Base-by-base conservation (phyloP, 1,140 invertebrate species). In the Drosophila pallidifrons region DNA sequence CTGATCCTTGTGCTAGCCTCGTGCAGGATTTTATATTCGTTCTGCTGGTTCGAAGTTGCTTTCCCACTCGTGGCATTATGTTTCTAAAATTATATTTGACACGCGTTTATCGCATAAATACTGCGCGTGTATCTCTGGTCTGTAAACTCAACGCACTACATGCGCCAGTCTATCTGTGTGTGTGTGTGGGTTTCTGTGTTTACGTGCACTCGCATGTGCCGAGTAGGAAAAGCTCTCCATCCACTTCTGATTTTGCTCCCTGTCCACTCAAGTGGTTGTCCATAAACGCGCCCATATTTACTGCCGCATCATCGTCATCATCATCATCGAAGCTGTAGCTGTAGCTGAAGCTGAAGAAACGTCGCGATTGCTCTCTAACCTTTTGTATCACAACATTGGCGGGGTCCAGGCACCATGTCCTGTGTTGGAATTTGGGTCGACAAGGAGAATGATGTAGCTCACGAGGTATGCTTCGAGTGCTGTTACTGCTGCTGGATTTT, bases 21-120 rank as follows among this genome's bases (percentile, higher is more conserved):
- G 32, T 57, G 51, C 43, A 43, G 58, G 41, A 51, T 75, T 75
- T 70, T 58, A 70, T 75, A 49, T 58, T 70, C 59, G 25, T 58
- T 41, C 41, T 30, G 41, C 6, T 28, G 20, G 16, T 54, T 49
- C 32, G 41, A 52, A 55, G 16, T 59, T 52, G 47, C 57, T 25
- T 25, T 71, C 52, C 41, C 38, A 58, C 49, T 58, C 54, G 54
- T 60, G 30, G 70, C 49, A 58, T 70, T 70, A 75, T 70, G 58
- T 71, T 75, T 64, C 41, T 46, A 59, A 72, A 75, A 75, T 65
- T 71, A 71, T 65, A 75, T 71, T 75, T 71, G 59, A 65, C 73
- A 75, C 73, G 73, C 59, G 73, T 59, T 75, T 75, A 75, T 70
- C 73, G 73, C 68, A 75, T 75, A 75, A 75, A 75, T 75, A 75